Conservation (phyloP, 2,797 vertebrate genomes). For the Fistularia tabacaria region DNA sequence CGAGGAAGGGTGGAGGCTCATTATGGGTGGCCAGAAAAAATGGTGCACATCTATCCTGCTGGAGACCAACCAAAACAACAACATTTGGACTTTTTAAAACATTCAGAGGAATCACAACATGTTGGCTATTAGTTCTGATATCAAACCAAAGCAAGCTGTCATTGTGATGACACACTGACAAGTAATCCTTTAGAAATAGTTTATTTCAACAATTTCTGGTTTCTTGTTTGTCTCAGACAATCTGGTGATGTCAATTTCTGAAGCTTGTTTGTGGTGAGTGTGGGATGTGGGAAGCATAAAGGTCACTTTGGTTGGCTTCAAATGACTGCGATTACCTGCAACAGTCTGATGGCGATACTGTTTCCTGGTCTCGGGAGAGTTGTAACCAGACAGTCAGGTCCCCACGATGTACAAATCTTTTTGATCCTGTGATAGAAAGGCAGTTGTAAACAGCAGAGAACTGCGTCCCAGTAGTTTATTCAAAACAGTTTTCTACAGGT, state of each 20-base stretch:
- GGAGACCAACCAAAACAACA: neutral
- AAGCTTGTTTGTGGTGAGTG: too few species aligned
- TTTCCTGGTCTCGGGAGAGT: constrained; percentile 81
- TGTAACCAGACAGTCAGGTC: constrained; percentile 79
- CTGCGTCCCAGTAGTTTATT: constrained; percentile 22
- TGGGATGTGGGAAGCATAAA: constrained; percentile 3
- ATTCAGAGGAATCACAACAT: too few species aligned
- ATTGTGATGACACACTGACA: too few species aligned
- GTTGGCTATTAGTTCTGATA: too few species aligned
- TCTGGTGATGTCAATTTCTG: too few species aligned
- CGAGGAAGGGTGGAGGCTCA: constrained; percentile 73
- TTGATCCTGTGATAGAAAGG: constrained; percentile 72
- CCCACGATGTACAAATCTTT: constrained; percentile 61
- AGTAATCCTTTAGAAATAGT: too few species aligned
- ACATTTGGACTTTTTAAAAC: too few species aligned
- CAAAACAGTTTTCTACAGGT: constrained; percentile 6
- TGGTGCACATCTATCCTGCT: constrained; percentile 53
- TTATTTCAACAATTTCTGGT: too few species aligned
- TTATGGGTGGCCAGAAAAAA: constrained; percentile 36
- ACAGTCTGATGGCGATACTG: constrained; percentile 77
- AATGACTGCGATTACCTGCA: constrained; percentile 77
- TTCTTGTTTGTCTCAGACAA: too few species aligned
- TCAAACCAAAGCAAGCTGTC: too few species aligned
- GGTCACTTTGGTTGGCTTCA: constrained; percentile 1
- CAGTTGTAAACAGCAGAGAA: neutral